phyloP scores from a whole-genome alignment of 1,140 invertebrate genomes.

The Drosophila neocordata region DNA sequence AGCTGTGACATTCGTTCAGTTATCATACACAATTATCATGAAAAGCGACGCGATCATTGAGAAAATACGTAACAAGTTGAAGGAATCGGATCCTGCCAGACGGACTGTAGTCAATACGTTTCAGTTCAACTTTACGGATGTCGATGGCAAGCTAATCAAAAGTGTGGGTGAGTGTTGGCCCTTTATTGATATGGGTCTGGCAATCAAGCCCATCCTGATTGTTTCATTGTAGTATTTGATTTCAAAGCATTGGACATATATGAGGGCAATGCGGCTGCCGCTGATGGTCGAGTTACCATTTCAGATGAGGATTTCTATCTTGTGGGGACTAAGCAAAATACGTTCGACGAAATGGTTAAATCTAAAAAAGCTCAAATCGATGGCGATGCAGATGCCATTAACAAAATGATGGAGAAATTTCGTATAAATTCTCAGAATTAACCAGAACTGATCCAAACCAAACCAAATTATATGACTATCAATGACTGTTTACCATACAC shows the following conservation, averaged over 20 bases:
- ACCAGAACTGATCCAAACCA: neutral
- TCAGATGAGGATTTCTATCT: constrained; percentile 76
- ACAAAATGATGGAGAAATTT: constrained; percentile 77
- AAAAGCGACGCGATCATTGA: constrained; percentile 79
- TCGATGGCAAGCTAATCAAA: constrained; percentile 73
- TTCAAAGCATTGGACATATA: constrained; percentile 81
- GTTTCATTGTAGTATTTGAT: constrained; percentile 74
- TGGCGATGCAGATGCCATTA: constrained; percentile 69
- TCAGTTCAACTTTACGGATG: constrained; percentile 78
- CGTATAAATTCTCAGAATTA: constrained; percentile 62
- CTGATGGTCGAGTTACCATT: constrained; percentile 69
- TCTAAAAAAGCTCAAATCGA: constrained; percentile 66
- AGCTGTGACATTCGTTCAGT: constrained; percentile 46
- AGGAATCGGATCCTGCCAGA: constrained; percentile 72
- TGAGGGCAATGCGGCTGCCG: constrained; percentile 57
- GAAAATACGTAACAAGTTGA: constrained; percentile 75
- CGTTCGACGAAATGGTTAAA: constrained; percentile 66
- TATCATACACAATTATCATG: constrained; percentile 48
- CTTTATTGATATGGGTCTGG: neutral
- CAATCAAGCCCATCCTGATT: constrained; percentile 28
- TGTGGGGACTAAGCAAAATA: constrained; percentile 70
- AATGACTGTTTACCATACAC: no score
- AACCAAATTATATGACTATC: no score
- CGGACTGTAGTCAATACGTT: constrained; percentile 76
- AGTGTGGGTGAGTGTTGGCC: constrained; percentile 65